phyloP scores from a whole-genome alignment of 2,797 vertebrate species.

The Octomys mimax region DNA sequence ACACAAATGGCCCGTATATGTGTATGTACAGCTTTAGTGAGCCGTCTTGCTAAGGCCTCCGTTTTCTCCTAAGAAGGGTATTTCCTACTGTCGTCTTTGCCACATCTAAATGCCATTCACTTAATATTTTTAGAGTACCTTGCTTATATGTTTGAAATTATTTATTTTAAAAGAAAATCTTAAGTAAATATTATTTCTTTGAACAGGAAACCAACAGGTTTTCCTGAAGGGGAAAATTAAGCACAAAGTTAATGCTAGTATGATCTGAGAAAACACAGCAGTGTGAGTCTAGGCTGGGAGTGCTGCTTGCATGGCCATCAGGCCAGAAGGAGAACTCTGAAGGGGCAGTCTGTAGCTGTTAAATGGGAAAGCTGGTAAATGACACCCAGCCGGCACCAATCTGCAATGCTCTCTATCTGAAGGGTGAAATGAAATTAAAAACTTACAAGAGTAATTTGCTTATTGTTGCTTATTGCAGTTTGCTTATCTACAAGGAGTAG shows the following conservation, averaged over 20 bases:
- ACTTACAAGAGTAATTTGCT: slow-evolving; percentile 8
- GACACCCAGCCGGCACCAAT: neutral
- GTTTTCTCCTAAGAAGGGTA: neutral
- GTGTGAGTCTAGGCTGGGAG: neutral
- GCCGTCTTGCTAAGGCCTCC: neutral
- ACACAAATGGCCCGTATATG: neutral
- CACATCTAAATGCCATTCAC: neutral
- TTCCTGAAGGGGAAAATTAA: slow-evolving; percentile 10
- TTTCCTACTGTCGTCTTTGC: neutral
- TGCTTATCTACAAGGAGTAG: slow-evolving; percentile 21
- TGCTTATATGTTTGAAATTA: slow-evolving; percentile 30
- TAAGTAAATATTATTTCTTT: slow-evolving; percentile 35
- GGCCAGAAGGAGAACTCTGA: neutral
- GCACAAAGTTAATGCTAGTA: neutral
- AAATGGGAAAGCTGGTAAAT: slow-evolving; percentile 49
- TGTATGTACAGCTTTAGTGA: neutral
- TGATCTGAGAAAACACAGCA: neutral
- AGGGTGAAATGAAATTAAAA: neutral
- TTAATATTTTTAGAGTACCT: slow-evolving; percentile 29
- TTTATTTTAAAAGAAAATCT: slow-evolving; percentile 42
- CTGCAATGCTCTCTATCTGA: slow-evolving; percentile 14
- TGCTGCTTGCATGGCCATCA: neutral
- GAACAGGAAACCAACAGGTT: neutral
- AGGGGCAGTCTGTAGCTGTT: slow-evolving; percentile 24
- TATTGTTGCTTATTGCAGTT: slow-evolving; percentile 8